phyloP scores from a whole-genome alignment of 2,888 invertebrate species.

The Amorpha juglandis region DNA sequence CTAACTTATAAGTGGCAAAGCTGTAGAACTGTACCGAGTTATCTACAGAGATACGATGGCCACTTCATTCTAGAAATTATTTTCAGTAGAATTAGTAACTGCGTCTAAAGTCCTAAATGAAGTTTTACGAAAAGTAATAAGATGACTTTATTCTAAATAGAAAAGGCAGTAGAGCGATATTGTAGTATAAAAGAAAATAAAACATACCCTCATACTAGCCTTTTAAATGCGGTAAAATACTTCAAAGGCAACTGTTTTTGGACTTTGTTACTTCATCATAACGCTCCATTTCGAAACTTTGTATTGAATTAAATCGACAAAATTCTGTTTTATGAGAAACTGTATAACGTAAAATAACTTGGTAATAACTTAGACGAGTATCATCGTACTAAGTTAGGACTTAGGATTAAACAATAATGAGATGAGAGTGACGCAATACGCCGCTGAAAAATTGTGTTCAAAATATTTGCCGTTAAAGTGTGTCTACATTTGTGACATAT shows the following conservation, averaged over 20 bases:
- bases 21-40: too few species aligned
- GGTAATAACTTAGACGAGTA: conserved; percentile 24
- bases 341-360: conserved; percentile 22
- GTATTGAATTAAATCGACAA: conserved; percentile 20
- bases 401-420: conserved; percentile 56
- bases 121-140: too few species aligned
- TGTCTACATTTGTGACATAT: too few species aligned
- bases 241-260: not conserved
- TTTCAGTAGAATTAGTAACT: too few species aligned
- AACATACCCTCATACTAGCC: not conserved
- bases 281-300: conserved; percentile 13
- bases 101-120: too few species aligned
- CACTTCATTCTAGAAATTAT: too few species aligned
- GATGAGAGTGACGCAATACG: conserved; percentile 60
- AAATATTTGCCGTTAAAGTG: conserved; percentile 5
- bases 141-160: too few species aligned
- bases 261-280: conserved; percentile 6
- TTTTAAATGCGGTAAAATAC: not conserved
- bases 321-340: conserved; percentile 11
- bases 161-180: not conserved
- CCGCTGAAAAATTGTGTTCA: conserved; percentile 42
- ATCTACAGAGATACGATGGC: too few species aligned
- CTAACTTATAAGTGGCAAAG: too few species aligned
- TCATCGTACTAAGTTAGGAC: conserved; percentile 21
- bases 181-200: not conserved